Evolutionary conservation across 2,797 vertebrate genomes (phyloP).

Genomic region (Onychomys leucogaster): DNA sequence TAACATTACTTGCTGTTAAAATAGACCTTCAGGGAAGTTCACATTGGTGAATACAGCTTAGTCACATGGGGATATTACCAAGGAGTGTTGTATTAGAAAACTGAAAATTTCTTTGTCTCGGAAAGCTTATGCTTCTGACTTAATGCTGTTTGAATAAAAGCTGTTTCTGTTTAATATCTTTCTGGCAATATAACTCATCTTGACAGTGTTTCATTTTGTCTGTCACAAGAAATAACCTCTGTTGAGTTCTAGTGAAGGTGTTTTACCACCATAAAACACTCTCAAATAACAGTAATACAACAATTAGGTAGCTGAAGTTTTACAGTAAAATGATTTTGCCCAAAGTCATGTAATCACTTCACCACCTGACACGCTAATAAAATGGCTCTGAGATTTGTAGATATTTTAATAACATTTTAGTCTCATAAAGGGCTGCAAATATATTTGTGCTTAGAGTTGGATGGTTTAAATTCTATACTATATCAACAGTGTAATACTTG

Average conservation of each 20-base stretch:
- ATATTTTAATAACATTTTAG: slow-evolving; percentile 64
- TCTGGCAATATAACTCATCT: slow-evolving; percentile 63
- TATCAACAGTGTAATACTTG: slow-evolving; percentile 18
- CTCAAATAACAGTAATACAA: slow-evolving; percentile 71
- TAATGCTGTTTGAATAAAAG: slow-evolving; percentile 64
- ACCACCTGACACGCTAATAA: slow-evolving; percentile 73
- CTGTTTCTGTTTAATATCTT: slow-evolving; percentile 61
- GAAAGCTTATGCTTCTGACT: slow-evolving; percentile 54
- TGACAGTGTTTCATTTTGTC: slow-evolving; percentile 74
- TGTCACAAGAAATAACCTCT: not conserved
- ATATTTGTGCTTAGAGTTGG: slow-evolving; percentile 11
- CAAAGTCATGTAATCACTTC: slow-evolving; percentile 78
- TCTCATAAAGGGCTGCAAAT: not conserved
- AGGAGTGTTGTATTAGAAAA: slow-evolving; percentile 14
- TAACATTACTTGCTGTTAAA: slow-evolving; percentile 51
- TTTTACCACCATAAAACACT: slow-evolving; percentile 70
- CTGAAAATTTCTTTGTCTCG: slow-evolving; percentile 40
- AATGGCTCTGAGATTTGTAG: slow-evolving; percentile 74
- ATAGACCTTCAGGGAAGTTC: slow-evolving; percentile 16
- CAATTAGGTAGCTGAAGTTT: slow-evolving; percentile 82
- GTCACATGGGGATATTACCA: slow-evolving; percentile 58
- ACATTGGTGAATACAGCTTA: slow-evolving; percentile 22
- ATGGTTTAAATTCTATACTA: slow-evolving; percentile 8
- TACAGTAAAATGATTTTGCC: slow-evolving; percentile 74
- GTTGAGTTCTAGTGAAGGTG: slow-evolving; percentile 52